Evolutionary conservation across 2,113 vertebrate species (phyloP), one percentile per base, ranked within the genome.

Genomic region (Cavia aperea): DNA sequence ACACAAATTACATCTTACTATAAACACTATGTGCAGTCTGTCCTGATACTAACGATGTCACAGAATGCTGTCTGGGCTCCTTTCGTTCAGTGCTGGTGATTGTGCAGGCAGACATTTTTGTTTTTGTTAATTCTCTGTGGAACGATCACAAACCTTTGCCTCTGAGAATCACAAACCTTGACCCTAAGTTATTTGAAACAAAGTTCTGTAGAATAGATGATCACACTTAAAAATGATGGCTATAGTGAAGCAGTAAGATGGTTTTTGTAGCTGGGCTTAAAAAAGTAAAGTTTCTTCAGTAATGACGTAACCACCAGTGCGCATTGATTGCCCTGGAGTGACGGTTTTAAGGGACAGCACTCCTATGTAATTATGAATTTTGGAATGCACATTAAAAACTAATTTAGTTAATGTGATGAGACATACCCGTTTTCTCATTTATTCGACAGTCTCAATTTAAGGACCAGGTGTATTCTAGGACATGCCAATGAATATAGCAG

Each of bases 221-320:
- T 82, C n/a, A n/a, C 39, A 36, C 4, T 94, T 46, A 94, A 81
- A 95, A 85, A 66, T 78, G 51, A 87, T 79, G 65, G 43, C 21
- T 92, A 63, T 60, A 54, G 21, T 86, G 49, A 94, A 94, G 2
- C 54, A 73, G 9, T 54, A 90, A 79, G 39, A 77, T 12, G 68
- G 78, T 14, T 95, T 83, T 5, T 33, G 58, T 91, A 36, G 33
- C 58, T 93, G 39, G 77, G n/a, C 60, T 79, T 60, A 83, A 79
- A 56, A 82, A 82, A 81, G 68, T 77, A 90, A 54, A 79, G 82
- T 68, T 26, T 94, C 92, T 92, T 85, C 23, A 87, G 7, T 86
- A 83, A 63, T 49, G 1, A 5, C 9, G 36, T 36, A 68, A 62
- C 31, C 79, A 51, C 6, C 11, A 90, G 49, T 81, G 68, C 88